Conservation (phyloP, 2,113 vertebrate species). For the Phaethornis superciliosus region DNA sequence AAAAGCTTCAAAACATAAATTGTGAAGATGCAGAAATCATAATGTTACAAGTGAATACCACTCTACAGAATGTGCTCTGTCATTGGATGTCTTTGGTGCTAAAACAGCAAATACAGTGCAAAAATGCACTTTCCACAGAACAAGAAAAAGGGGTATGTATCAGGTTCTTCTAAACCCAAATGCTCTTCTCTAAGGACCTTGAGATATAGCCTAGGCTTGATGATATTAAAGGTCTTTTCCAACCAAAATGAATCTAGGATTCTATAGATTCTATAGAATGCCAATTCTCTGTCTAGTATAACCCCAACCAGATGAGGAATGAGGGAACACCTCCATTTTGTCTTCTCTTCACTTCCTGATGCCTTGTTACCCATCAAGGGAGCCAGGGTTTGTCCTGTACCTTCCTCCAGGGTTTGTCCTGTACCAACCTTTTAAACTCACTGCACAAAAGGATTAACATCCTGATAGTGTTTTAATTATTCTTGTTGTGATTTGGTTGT, state of each 20-base stretch:
- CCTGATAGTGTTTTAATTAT: background rate
- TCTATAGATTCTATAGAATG: background rate
- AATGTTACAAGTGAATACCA: background rate
- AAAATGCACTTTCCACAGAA: background rate
- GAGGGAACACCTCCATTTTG: background rate
- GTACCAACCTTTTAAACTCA: background rate
- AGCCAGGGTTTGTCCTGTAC: background rate
- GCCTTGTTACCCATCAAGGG: background rate
- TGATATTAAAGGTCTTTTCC: no score
- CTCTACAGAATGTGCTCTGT: background rate
- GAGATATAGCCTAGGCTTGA: background rate
- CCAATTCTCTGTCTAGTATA: background rate
- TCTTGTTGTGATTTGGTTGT: background rate
- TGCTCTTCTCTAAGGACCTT: background rate
- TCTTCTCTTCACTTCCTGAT: background rate
- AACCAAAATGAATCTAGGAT: no score
- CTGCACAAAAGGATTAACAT: no score
- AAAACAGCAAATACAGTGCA: background rate
- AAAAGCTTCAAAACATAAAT: background rate
- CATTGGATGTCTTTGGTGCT: background rate
- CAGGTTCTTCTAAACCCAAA: background rate
- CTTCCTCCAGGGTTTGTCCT: background rate
- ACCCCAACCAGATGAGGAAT: background rate
- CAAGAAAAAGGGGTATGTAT: background rate
- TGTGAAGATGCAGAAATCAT: background rate